Evolutionary conservation across 2,888 invertebrate genomes (phyloP), one percentile per base, ranked within the genome.

Genomic region (Noctua comes): DNA sequence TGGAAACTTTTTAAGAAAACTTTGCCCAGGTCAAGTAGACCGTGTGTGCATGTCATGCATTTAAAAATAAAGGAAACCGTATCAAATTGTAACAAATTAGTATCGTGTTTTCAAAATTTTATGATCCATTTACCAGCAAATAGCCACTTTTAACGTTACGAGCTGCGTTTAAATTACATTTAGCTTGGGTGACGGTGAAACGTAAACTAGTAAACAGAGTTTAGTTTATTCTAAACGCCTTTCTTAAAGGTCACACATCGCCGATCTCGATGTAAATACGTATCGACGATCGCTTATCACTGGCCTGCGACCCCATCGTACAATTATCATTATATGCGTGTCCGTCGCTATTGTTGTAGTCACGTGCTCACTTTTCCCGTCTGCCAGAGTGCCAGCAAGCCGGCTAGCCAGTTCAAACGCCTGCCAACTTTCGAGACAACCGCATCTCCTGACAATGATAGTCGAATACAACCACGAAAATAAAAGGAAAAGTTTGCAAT

Each of bases 391-490:
- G 64, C 64, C 36, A 64, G 72, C 90, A 79, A 86, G 76, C 73
- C 90, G 87, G 89, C 84, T 87, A 92, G 91, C 90, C 91, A 91
- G 90, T 90, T 83, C 92, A 92, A 93, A 91, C 90, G 91, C 87
- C 86, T 87, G 93, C 91, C 92, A 92, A 93, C 94, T 94, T 95
- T 95, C 93, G 94, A 90, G 87, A 82, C 70, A 91, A 93, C 90
- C 93, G 94, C 90, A 86, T 84, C 89, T 88, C 86, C 73, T 57
- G 77, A 88, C 86, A 80, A 86, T 88, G 83, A 81, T 69, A 80
- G 59, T 77, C 36, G 46, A 76, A 79, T 80, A 80, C 59, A 76
- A 78, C 73, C 76, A 83, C 79, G 79, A 81, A 78, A 80, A 76
- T 80, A 79, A 82, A 85, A 77, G 31, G 31, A 86, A 85, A 73